Evolutionary conservation across 2,797 vertebrate genomes (phyloP).

Genomic region (Rousettus madagascariensis): DNA sequence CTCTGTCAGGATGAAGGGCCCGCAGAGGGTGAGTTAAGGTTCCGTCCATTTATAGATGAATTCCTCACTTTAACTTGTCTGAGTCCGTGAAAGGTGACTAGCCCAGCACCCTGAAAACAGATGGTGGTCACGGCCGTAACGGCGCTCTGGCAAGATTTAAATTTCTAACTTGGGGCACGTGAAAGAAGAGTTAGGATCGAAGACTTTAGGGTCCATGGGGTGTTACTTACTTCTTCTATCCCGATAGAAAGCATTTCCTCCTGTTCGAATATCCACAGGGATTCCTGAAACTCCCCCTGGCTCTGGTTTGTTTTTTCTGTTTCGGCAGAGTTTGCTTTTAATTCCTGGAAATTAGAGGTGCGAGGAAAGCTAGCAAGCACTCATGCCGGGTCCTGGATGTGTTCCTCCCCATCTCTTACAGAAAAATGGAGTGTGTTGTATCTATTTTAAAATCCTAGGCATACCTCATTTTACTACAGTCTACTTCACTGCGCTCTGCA

Average conservation of each 20-base stretch:
- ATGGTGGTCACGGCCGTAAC: neutral
- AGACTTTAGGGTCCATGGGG: neutral
- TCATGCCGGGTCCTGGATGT: neutral
- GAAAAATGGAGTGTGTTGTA: neutral
- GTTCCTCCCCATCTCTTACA: neutral
- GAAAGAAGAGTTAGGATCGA: neutral
- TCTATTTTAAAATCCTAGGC: neutral
- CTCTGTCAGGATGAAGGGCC: too few relatives aligned
- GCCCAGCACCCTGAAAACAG: neutral
- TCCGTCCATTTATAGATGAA: neutral
- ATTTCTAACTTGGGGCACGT: neutral
- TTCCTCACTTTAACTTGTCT: neutral
- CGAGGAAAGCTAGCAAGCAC: neutral
- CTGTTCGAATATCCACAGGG: neutral
- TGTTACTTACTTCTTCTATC: slow-evolving; percentile 86
- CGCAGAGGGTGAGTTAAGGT: neutral
- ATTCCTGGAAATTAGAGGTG: slow-evolving; percentile 66
- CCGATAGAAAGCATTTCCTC: slow-evolving; percentile 61
- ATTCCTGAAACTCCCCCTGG: neutral
- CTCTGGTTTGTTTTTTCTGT: slow-evolving; percentile 29
- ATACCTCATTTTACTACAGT: neutral
- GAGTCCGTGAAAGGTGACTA: neutral
- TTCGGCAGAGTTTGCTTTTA: neutral
- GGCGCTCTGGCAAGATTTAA: neutral
- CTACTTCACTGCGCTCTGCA: neutral